Evolutionary conservation across 2,113 vertebrate species (phyloP).

Genomic region (Anas platyrhynchos): DNA sequence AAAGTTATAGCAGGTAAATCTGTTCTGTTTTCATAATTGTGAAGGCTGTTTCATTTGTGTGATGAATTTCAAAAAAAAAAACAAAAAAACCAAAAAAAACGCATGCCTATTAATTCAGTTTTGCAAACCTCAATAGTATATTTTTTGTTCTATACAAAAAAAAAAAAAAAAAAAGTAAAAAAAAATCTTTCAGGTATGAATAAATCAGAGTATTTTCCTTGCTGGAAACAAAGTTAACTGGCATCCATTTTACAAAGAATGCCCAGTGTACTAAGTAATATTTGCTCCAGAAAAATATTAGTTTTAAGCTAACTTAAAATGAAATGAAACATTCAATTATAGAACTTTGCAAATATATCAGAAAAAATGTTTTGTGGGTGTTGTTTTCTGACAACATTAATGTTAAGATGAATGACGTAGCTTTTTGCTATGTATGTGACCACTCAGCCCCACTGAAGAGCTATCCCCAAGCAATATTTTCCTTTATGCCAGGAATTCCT

Average conservation of each 20-base stretch:
- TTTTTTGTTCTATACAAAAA: background rate
- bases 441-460: background rate
- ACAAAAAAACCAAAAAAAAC: background rate
- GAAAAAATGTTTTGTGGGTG: background rate
- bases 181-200: background rate
- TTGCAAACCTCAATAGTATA: background rate
- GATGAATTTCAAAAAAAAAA: background rate
- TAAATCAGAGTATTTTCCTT: background rate
- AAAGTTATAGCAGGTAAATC: slow-evolving; percentile 3
- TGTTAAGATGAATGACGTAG: background rate
- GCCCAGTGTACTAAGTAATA: background rate
- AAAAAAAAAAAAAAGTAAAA: no score
- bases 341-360: background rate
- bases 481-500: background rate
- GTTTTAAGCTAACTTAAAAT: background rate
- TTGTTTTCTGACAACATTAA: background rate
- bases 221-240: background rate
- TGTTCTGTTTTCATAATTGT: background rate
- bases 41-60: background rate
- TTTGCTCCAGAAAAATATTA: background rate
- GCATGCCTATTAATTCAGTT: background rate
- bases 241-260: background rate
- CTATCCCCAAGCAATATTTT: background rate
- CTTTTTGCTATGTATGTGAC: background rate
- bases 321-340: background rate